Base-by-base conservation (phyloP, 64 coral and sea anemone genomes). In the Hydrozoanthus tunicans region DNA sequence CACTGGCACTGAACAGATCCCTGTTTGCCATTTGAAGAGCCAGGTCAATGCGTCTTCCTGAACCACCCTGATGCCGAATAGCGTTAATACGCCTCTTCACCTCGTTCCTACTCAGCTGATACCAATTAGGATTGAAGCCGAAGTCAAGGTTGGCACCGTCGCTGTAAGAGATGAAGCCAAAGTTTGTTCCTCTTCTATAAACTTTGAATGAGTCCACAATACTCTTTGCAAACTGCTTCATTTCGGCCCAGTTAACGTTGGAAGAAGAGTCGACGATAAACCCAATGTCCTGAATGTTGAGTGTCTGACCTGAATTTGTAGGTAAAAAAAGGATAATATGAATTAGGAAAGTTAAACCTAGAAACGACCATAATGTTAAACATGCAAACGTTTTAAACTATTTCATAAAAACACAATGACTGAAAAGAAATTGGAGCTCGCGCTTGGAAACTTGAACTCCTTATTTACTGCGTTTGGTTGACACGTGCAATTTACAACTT, bases 101-200 rank as follows among this genome's bases (percentile, higher is more conserved):
- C 56, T 68, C 79, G 15, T 58, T 73, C 43, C 51, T 53, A 63
- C 69, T 78, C 13, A 96, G 76, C 17, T 66, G 27, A 56, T 90
- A 57, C 62, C 90, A 89, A 5, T 4, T 56, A 0, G 92, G 51
- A 56, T 62, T 78, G 59, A 96, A 96, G 20, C 88, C 91, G 5
- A 96, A 77, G 52, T 79, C 62, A 65, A 94, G 62, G 17, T 26
- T 60, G 20, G 95, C 89, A 4, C 61, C 72, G 54, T 82, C 62
- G 53, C 89, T 70, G 58, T 89, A 96, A 56, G 82, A 80, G 53
- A 96, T 92, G 66, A 96, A 25, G 24, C 92, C 95, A 89, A 96
- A 82, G 54, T 60, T 75, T 23, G 84, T 32, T 72, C 84, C 84
- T 13, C 84, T 88, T 7, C 69, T 59, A 55, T 88, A 88, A 74